Conservation (phyloP, 2,797 vertebrate species). For the Rhinella marina region DNA sequence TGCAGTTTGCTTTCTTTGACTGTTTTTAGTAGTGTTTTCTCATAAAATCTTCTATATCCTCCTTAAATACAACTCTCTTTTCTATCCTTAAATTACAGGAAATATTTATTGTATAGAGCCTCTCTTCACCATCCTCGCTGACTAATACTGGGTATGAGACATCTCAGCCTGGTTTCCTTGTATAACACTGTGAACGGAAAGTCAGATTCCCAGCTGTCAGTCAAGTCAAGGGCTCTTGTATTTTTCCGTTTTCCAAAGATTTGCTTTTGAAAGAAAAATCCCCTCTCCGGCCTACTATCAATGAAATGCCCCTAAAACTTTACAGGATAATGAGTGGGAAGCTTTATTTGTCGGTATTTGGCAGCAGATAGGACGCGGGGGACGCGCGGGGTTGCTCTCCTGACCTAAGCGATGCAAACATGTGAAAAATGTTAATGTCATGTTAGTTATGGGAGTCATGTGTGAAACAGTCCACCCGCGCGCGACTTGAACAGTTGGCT, state of each 20-base stretch:
- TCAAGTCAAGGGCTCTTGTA: neutral
- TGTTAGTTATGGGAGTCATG: neutral
- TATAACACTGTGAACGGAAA: neutral
- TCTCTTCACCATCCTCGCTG: neutral
- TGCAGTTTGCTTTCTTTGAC: neutral
- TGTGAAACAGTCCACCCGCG: neutral
- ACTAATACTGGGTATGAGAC: neutral
- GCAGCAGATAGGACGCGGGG: too few relatives aligned
- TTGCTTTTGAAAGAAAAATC: neutral
- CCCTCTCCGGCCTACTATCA: neutral
- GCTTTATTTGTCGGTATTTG: neutral
- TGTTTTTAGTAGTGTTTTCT: neutral
- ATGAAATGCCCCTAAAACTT: neutral
- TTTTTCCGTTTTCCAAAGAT: slow-evolving; percentile 4
- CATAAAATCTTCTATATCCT: neutral
- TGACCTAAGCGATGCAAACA: neutral
- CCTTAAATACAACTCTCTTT: too few relatives aligned
- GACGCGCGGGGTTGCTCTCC: neutral
- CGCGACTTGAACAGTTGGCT: neutral
- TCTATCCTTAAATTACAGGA: neutral
- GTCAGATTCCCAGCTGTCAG: slow-evolving; percentile 4
- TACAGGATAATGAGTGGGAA: neutral
- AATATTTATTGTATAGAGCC: neutral
- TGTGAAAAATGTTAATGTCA: neutral
- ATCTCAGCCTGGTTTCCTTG: neutral